Conservation (phyloP, 2,797 vertebrate species). For the Crossoptilon crossoptilon region DNA sequence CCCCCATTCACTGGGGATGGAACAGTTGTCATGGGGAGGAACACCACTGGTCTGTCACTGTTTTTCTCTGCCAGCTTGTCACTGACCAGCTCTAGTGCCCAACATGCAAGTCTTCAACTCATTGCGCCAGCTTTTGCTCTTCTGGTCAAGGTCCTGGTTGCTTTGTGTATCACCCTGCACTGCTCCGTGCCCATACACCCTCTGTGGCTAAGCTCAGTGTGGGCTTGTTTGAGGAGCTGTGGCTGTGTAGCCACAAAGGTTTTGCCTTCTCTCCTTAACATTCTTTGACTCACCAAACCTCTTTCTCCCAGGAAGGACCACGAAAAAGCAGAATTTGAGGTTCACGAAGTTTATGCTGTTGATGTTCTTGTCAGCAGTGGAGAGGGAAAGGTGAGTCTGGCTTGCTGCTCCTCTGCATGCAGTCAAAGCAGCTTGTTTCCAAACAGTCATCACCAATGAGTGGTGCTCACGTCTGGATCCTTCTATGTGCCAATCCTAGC, state of each 20-base stretch:
- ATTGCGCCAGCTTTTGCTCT: background rate
- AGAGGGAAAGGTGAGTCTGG: conserved; percentile 92
- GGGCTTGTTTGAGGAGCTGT: rapidly evolving
- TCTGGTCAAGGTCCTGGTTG: background rate
- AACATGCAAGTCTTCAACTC: background rate
- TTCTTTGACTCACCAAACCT: background rate
- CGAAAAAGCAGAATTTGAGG: conserved; percentile 97
- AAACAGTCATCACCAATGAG: background rate
- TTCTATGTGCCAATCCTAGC: background rate
- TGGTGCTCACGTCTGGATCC: background rate
- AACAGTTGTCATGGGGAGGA: background rate
- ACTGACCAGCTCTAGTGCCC: background rate
- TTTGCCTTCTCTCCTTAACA: background rate
- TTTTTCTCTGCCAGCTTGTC: background rate
- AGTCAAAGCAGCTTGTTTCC: background rate
- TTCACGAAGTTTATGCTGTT: conserved; percentile 97
- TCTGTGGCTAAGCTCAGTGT: rapidly evolving
- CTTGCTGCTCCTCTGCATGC: background rate
- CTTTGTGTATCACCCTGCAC: background rate
- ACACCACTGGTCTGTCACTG: background rate
- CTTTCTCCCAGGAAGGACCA: conserved; percentile 91
- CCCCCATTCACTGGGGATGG: background rate
- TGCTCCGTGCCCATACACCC: rapidly evolving
- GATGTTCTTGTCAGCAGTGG: conserved; percentile 96
- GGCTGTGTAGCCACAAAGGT: rapidly evolving